Percentiles rank a stretch among this genome's conserved stretches.
phyloP scores from a whole-genome alignment of 2,888 invertebrate genomes.

The Thumatha senex region DNA sequence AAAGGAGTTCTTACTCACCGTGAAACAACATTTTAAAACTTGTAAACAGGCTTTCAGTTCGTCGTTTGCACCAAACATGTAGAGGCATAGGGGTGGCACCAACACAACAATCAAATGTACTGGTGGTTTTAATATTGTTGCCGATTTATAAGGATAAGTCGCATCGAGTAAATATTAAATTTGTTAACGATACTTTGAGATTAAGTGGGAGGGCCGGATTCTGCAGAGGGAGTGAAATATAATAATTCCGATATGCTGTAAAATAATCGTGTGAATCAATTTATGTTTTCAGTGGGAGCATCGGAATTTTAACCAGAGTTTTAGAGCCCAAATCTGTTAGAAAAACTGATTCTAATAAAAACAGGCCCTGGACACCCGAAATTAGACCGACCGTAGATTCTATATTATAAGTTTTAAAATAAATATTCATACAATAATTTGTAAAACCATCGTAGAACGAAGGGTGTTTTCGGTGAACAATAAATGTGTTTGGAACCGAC shows the following conservation, averaged over 20 bases:
- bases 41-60: conserved; percentile 13
- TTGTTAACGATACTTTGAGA: conserved; percentile 79
- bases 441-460: no score
- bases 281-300: not conserved
- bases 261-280: not conserved
- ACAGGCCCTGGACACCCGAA: no score
- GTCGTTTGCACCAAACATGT: conserved; percentile 40
- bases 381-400: no score
- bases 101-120: conserved; percentile 75
- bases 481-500: no score
- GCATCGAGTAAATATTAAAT: conserved; percentile 80
- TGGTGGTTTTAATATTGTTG: conserved; percentile 82
- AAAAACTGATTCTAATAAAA: no score
- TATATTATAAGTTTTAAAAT: no score
- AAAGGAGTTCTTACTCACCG: no score
- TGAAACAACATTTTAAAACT: not conserved
- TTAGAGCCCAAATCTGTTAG: no score
- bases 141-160: conserved; percentile 83
- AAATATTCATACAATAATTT: no score
- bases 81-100: conserved; percentile 57
- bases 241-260: conserved; percentile 19
- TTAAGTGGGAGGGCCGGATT: conserved; percentile 69
- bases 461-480: no score
- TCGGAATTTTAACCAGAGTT: no score
- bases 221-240: conserved; percentile 22